Base-by-base conservation (phyloP, 2,797 vertebrate genomes). In the Lagocephalus sceleratus region DNA sequence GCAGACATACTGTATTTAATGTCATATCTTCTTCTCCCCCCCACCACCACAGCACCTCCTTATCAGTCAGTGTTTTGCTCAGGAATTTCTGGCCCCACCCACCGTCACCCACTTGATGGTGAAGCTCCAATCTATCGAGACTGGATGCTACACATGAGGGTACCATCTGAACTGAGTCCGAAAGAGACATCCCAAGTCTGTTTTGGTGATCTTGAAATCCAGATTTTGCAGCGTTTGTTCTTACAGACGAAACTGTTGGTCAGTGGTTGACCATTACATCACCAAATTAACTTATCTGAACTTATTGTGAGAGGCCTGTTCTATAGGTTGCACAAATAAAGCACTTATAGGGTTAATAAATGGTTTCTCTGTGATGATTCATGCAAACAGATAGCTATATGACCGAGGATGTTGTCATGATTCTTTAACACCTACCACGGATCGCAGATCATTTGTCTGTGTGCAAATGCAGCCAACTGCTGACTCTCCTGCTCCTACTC, bases 1-100 rank as follows among this genome's bases (percentile, higher is more conserved):
- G 92, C 92, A 93, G 92, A 80, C 89, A 92, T 90, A 92, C 87
- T 89, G 84, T 92, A 89, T 90, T 91, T 88, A 88, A 89, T 85
- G 79, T 82, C 74, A 73, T 82, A 76, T 86, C 56, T 75, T 21
- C 63, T 86, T 64, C 22, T 25, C 20, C 49, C 54, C 43, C 17
- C 21, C 55, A 20, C 20, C 55, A 38, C 44, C 8, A n/a, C 48
- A 25, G 32, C 32, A 47, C 46, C 39, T 40, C 20, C 23, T 51
- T 54, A 21, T 48, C 55, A 65, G 44, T 59, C 44, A 61, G 42
- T 29, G 59, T 55, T 71, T 63, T 63, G 43, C 59, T 66, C 47
- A 49, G 44, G 51, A 67, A 59, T 67, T 55, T 75, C 55, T 66
- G 51, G 56, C 54, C 67, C 54, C 22, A 16, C 23, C 14, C 22